phyloP scores from a whole-genome alignment of 1,140 invertebrate species.

The Temnothorax longispinosus region DNA sequence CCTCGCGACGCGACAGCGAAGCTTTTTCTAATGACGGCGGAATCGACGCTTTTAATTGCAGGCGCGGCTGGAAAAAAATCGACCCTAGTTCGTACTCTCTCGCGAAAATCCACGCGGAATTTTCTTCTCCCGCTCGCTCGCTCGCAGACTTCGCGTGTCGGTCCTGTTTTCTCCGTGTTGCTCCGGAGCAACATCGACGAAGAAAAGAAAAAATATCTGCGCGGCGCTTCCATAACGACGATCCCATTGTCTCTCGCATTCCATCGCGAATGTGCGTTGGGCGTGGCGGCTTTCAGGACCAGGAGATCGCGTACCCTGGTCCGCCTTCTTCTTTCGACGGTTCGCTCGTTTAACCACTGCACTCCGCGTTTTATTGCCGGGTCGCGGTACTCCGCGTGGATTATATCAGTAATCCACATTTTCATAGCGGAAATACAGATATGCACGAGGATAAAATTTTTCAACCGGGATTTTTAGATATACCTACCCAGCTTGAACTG shows the following conservation, averaged over 20 bases:
- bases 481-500: background rate
- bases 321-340: conserved; percentile 49
- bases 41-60: conserved; percentile 75
- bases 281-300: conserved; percentile 67
- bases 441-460: background rate
- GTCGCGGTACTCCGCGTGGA: background rate
- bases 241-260: conserved; percentile 71
- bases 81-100: background rate
- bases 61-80: background rate
- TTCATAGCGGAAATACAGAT: conserved; percentile 2
- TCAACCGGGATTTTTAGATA: background rate
- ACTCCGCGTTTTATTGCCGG: conserved; percentile 21
- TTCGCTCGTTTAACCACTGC: conserved; percentile 9
- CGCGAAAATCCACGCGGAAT: conserved; percentile 15
- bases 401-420: conserved; percentile 39
- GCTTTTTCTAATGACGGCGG: conserved; percentile 70
- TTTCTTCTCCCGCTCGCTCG: background rate
- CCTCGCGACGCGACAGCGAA: conserved; percentile 36
- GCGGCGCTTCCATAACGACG: conserved; percentile 64
- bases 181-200: conserved; percentile 60
- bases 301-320: conserved; percentile 44
- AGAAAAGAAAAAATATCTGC: conserved; percentile 62
- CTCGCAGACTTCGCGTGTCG: background rate
- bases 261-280: conserved; percentile 63
- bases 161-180: background rate